Evolutionary conservation across 2,113 vertebrate genomes (phyloP).

Genomic region (Felis chaus): DNA sequence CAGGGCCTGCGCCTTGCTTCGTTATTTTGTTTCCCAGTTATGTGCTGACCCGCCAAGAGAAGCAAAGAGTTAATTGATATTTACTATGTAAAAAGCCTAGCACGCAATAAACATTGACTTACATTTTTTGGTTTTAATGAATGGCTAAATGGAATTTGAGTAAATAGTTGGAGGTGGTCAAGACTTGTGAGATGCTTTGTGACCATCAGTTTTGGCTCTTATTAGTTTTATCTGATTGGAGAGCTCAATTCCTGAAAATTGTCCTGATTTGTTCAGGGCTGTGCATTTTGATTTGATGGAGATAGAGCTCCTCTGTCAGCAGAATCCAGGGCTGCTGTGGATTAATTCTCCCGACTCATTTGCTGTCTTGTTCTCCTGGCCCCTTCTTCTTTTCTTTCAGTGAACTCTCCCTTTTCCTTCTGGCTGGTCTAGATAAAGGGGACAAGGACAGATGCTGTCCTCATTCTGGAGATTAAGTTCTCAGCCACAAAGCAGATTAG

Average conservation of each 20-base stretch:
- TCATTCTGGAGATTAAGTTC: constrained; percentile 85
- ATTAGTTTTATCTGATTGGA: neutral
- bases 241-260: neutral
- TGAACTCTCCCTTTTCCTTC: constrained; percentile 50
- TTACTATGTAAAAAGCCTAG: neutral
- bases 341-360: constrained; percentile 53
- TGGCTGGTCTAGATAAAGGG: constrained; percentile 43
- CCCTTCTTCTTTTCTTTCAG: constrained; percentile 20
- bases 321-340: neutral
- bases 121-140: neutral
- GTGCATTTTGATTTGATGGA: neutral
- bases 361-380: constrained; percentile 36
- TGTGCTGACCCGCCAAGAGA: neutral
- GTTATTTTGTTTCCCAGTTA: neutral
- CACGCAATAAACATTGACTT: neutral
- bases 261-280: neutral
- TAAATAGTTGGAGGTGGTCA: neutral
- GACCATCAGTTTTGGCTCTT: neutral
- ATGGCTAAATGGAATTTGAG: neutral
- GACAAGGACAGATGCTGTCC: constrained; percentile 85
- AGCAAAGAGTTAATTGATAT: neutral
- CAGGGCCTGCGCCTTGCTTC: neutral
- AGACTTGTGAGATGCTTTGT: neutral
- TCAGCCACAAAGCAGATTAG: constrained; percentile 85
- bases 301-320: neutral